Percentiles rank a stretch among this genome's conserved stretches.
phyloP scores from a whole-genome alignment of 2,888 invertebrate genomes.

The Acanthosepion pharaonis region DNA sequence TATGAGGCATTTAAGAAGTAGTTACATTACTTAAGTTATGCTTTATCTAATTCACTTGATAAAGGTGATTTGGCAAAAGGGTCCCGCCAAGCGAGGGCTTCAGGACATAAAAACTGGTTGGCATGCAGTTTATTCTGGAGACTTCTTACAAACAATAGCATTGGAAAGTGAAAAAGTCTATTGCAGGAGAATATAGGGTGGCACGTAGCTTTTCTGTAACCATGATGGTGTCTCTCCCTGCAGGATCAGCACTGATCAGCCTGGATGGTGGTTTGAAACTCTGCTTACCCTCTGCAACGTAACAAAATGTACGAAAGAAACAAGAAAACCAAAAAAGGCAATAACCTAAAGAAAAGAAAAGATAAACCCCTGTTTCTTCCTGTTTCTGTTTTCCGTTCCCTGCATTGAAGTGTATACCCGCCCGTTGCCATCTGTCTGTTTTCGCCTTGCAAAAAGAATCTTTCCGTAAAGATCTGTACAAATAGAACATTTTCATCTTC shows the following conservation, averaged over 20 bases:
- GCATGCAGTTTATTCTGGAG: neutral
- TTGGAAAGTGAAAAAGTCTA: neutral
- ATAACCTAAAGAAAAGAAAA: neutral
- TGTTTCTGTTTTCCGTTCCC: neutral
- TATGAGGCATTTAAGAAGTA: neutral
- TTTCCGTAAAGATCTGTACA: neutral
- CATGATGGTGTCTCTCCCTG: neutral
- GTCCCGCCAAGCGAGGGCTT: neutral
- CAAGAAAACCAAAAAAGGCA: no score
- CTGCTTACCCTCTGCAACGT: neutral
- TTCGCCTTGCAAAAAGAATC: neutral
- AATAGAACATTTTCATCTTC: neutral
- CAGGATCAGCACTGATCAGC: neutral
- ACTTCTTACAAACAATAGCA: neutral
- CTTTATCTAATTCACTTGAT: neutral
- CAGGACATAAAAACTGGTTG: neutral
- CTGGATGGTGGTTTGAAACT: neutral
- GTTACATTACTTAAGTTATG: no score
- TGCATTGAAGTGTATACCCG: neutral
- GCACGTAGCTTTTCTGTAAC: neutral
- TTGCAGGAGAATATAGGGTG: neutral
- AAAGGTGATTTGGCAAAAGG: neutral
- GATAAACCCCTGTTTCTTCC: neutral
- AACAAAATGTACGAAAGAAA: no score
- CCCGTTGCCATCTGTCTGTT: neutral